Percentiles rank a stretch among this genome's conserved stretches.
Conservation (phyloP, 2,113 vertebrate species). For the Gadus chalcogrammus region DNA sequence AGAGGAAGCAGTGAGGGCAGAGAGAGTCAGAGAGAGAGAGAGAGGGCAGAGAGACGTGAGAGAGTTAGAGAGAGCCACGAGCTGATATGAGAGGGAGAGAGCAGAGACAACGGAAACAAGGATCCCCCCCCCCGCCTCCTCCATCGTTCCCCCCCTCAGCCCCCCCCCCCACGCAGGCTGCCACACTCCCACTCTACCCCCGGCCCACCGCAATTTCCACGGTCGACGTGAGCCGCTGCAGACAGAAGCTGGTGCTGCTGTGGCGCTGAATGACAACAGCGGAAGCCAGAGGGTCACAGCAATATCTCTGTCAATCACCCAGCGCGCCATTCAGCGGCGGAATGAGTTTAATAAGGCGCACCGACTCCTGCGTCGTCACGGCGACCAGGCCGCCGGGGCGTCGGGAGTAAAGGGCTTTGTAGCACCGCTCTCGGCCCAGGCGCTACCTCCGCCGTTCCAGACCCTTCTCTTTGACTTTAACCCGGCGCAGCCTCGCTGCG, state of each 20-base stretch:
- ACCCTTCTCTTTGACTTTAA: too few species aligned
- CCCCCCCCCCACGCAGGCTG: too few species aligned
- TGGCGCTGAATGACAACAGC: constrained; percentile 42
- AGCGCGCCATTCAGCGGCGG: constrained; percentile 44
- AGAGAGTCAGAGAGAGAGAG: too few species aligned
- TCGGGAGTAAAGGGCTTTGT: constrained; percentile 69
- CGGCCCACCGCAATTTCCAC: constrained; percentile 22
- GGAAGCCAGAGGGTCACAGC: constrained; percentile 48
- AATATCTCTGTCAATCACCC: constrained; percentile 68
- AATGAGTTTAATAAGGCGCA: constrained; percentile 61
- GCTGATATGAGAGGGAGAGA: too few species aligned
- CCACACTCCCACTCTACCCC: background rate
- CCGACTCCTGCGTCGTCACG: constrained; percentile 46
- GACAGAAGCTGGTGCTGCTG: constrained; percentile 27
- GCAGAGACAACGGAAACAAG: too few species aligned
- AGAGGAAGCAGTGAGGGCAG: too few species aligned
- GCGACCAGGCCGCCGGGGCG: constrained; percentile 45
- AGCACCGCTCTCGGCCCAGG: constrained; percentile 43
- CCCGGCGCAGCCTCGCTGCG: too few species aligned
- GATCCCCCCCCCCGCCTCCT: too few species aligned
- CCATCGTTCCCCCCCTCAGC: too few species aligned
- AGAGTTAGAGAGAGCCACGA: too few species aligned
- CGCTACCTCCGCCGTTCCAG: too few species aligned
- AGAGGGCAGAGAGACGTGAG: too few species aligned
- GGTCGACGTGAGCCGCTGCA: constrained; percentile 27